Conservation (phyloP, 2,888 invertebrate genomes). For the Odontocolon sp. region DNA sequence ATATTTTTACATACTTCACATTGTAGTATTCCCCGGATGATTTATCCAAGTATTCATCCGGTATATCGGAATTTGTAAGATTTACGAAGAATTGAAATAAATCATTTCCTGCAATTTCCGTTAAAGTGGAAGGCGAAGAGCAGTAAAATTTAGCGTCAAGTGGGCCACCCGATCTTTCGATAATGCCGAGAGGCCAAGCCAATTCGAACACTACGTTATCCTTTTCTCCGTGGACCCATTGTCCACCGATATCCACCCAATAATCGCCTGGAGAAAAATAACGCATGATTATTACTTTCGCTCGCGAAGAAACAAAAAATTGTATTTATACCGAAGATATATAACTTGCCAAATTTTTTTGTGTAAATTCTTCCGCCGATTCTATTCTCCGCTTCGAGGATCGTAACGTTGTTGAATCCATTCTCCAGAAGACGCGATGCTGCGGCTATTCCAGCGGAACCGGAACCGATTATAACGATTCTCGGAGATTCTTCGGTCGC, state of each 20-base stretch:
- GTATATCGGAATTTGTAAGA: background rate
- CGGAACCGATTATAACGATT: constrained; percentile 83
- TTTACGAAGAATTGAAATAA: background rate
- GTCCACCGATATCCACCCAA: constrained; percentile 70
- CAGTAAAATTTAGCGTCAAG: background rate
- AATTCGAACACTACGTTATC: constrained; percentile 70
- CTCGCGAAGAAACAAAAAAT: background rate
- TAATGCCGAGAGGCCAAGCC: constrained; percentile 67
- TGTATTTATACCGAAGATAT: background rate
- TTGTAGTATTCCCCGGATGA: background rate
- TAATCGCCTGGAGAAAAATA: constrained; percentile 67
- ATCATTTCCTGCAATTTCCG: background rate
- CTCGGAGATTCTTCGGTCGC: constrained; percentile 43
- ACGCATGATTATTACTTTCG: background rate
- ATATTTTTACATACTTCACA: background rate
- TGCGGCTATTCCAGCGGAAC: constrained; percentile 83
- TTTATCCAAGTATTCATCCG: background rate
- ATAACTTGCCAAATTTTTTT: constrained; percentile 76
- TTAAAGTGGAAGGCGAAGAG: constrained; percentile 13
- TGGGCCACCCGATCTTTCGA: background rate
- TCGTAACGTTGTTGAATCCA: constrained; percentile 80
- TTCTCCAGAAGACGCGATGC: constrained; percentile 81
- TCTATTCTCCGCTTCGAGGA: constrained; percentile 81
- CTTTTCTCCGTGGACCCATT: constrained; percentile 72
- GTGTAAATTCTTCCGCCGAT: constrained; percentile 82